These are phyloP conservation scores for Akabosia matsudoensis DNA, from an alignment of 1,140 invertebrate genomes.

Conservation along the genomic window DNA sequence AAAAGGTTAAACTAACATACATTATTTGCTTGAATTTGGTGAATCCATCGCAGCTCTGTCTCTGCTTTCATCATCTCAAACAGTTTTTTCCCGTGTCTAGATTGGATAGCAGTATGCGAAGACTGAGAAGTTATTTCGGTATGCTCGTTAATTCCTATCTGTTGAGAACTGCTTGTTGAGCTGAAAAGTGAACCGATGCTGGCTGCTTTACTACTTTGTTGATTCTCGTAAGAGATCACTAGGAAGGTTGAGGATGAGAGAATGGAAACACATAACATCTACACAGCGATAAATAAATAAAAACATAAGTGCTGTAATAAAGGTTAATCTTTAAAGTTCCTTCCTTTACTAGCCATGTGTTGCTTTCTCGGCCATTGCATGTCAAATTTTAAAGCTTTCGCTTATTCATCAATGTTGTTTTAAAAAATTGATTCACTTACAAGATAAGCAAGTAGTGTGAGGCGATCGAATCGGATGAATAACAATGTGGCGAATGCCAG, in stretches of 20 bases:
- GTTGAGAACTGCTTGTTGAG: background rate
- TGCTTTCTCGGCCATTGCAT: too few relatives aligned
- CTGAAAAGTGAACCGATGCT: background rate
- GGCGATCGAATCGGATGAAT: slow-evolving; percentile 25
- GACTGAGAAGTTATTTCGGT: background rate
- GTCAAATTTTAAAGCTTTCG: too few relatives aligned
- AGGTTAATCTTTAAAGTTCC: too few relatives aligned
- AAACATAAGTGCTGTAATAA: too few relatives aligned
- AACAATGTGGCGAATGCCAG: slow-evolving; percentile 9
- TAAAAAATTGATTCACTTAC: background rate
- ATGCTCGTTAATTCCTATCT: background rate
- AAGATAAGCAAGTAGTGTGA: slow-evolving; percentile 17
- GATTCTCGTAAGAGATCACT: slow-evolving; percentile 18
- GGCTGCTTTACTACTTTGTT: background rate
- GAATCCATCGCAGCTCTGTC: slow-evolving; percentile 21
- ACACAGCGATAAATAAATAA: background rate
- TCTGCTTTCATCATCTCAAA: slow-evolving; percentile 12
- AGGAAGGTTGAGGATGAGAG: slow-evolving; percentile 23
- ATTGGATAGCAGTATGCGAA: background rate
- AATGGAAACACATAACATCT: slow-evolving; percentile 22
- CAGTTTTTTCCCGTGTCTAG: slow-evolving; percentile 13
- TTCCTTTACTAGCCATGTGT: too few relatives aligned
- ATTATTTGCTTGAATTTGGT: slow-evolving; percentile 9
- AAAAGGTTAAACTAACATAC: background rate
- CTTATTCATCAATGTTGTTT: too few relatives aligned